Base-by-base conservation (phyloP, 2,797 vertebrate species). In the Otolemur crassicaudatus region DNA sequence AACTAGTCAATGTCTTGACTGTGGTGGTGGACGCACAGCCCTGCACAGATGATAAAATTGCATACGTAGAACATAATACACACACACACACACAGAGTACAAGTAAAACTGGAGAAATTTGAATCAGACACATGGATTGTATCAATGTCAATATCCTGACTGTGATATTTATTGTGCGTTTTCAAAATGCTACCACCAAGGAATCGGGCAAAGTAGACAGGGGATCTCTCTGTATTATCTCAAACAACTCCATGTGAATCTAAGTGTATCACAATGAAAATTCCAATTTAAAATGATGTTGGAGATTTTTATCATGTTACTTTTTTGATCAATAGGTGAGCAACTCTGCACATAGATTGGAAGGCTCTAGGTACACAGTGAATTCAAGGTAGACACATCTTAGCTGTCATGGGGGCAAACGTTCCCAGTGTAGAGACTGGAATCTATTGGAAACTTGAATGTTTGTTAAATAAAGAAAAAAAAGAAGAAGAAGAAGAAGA, bases 251-350 rank as follows among this genome's bases (percentile, higher is more conserved):
- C 29, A 69, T 77, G 23, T 49, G 43, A 77, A 69, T 88, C 34
- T 91, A 72, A 29, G 72, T 81, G 81, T 87, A 81, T 31, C 46
- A 87, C 70, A 75, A 53, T 77, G 53, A 87, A 92, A 87, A 0
- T 86, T 91, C 79, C 43, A 87, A 34, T 72, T 72, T 81, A 87
- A 90, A 70, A 56, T 67, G 29, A 76, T 90, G 77, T 40, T 46
- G 91, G 25, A 92, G 29, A 61, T 86, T 86, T 87, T 73, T 83
- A 73, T 63, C 25, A 87, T 58, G 95, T 85, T 29, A 53, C 61
- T 94, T 79, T 5, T 92, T 90, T 90, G 13, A 80, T 75, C 67
- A 85, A 49, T 22, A 86, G 61, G 73, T 31, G 20, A 80, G 34
- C 69, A 87, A 40, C 23, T 58, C 56, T 92, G 19, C 14, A 70